Conservation (phyloP, 2,888 invertebrate genomes). For the Euphydryas editha region DNA sequence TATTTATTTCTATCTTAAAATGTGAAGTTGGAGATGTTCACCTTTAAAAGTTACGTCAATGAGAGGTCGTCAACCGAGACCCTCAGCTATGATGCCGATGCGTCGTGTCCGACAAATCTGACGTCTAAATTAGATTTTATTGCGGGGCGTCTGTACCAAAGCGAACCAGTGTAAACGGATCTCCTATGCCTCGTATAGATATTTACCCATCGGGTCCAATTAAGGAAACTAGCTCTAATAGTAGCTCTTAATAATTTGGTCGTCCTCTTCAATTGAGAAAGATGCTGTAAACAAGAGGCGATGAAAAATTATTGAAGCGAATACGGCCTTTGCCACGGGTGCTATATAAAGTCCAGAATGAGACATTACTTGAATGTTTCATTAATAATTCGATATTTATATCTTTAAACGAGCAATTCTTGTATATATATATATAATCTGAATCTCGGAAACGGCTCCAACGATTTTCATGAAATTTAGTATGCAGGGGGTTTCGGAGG, state of each 20-base stretch:
- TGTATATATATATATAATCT: too few species aligned
- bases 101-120: slow-evolving; percentile 77
- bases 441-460: too few species aligned
- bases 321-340: slow-evolving; percentile 51
- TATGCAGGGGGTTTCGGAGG: too few species aligned
- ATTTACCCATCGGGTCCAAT: slow-evolving; percentile 30
- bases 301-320: slow-evolving; percentile 68
- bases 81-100: slow-evolving; percentile 58
- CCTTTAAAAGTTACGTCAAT: slow-evolving; percentile 21
- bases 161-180: slow-evolving; percentile 49
- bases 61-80: slow-evolving; percentile 78
- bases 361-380: neutral
- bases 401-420: too few species aligned
- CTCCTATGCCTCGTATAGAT: slow-evolving; percentile 42
- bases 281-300: slow-evolving; percentile 68
- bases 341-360: slow-evolving; percentile 25
- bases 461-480: too few species aligned
- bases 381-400: slow-evolving; percentile 15
- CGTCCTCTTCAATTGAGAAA: slow-evolving; percentile 66
- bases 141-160: slow-evolving; percentile 73
- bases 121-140: slow-evolving; percentile 84
- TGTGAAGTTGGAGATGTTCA: neutral
- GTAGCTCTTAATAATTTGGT: slow-evolving; percentile 57
- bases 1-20: slow-evolving; percentile 1
- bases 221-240: slow-evolving; percentile 37